Base-by-base conservation (phyloP, 2,888 invertebrate genomes). In the Brassicogethes aeneus region DNA sequence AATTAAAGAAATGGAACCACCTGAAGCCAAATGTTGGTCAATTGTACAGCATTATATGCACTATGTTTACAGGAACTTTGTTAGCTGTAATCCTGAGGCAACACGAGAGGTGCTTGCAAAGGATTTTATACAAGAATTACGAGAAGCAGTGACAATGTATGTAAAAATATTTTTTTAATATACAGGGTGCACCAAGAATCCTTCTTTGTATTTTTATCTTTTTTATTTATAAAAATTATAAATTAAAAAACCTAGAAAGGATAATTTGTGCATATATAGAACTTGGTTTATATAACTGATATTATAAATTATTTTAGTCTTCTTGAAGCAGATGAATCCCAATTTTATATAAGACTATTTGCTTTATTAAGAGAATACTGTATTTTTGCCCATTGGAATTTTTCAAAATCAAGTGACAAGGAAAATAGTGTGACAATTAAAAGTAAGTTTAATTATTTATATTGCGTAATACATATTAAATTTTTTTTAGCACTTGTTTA, bases 341-440 rank as follows among this genome's bases (percentile, higher is more conserved):
- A 79, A 58, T 66, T 82, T 45, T 79, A 76, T 56, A 70, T 78
- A 57, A 72, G 77, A 55, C 63, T 81, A 48, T 76, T 80, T 55
- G 73, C 76, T 40, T 74, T 79, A 56, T 72, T 78, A 16, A 72
- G 76, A 52, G 78, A 80, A 58, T 77, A 77, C 64, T 76, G 80
- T 44, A 71, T 77, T 49, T 79, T 79, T 60, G 74, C 79, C 49
- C 79, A 77, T 58, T 74, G 76, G 55, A 70, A 56, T 41, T 57
- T 44, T 45, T 38, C 38, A 37, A 47, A 47, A 42, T 34, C 43
- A 36, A 29, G 69, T 44, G 68, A 76, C 44, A 62, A 75, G 40
- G 46, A 30, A n/a, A n/a, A n/a, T n/a, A n/a, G n/a, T n/a, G n/a
- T n/a, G n/a, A n/a, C n/a, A n/a, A n/a, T n/a, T n/a, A n/a, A n/a